Evolutionary conservation across 1,140 invertebrate species (phyloP).

Genomic region (Paralvinella palmiformis): DNA sequence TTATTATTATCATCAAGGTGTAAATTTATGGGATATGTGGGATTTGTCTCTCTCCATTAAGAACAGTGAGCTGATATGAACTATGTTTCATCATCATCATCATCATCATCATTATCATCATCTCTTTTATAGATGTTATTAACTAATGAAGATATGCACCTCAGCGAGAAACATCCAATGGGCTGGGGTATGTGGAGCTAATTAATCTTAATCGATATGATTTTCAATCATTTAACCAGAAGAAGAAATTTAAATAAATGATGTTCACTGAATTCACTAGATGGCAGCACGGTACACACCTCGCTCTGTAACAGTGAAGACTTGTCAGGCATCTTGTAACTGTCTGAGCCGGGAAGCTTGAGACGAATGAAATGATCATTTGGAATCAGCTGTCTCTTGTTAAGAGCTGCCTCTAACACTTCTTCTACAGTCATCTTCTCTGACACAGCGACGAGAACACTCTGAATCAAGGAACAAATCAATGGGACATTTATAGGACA

Average conservation of each 20-base stretch:
- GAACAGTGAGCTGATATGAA: no score
- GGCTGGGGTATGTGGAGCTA: no score
- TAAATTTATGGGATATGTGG: no score
- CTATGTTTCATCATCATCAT: no score
- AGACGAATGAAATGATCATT: slow-evolving; percentile 93
- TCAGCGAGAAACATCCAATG: no score
- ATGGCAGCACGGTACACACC: slow-evolving; percentile 66
- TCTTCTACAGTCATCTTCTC: slow-evolving; percentile 93
- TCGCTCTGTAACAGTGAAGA: slow-evolving; percentile 93
- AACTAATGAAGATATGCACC: no score
- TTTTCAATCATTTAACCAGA: neutral
- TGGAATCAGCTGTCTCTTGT: slow-evolving; percentile 79
- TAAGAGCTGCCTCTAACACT: slow-evolving; percentile 84
- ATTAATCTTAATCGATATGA: neutral
- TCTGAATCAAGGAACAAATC: no score
- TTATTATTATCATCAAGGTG: no score
- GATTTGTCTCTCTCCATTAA: no score
- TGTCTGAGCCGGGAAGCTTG: slow-evolving; percentile 62
- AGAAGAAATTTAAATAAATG: neutral
- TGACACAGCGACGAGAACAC: slow-evolving; percentile 57
- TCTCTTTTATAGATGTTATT: no score
- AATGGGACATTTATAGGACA: no score
- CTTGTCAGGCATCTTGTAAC: slow-evolving; percentile 67
- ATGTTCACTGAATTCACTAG: neutral
- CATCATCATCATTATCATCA: no score